Evolutionary conservation across 1,140 invertebrate species (phyloP), one percentile per base, ranked within the genome.

Genomic region (Uloborus diversus): DNA sequence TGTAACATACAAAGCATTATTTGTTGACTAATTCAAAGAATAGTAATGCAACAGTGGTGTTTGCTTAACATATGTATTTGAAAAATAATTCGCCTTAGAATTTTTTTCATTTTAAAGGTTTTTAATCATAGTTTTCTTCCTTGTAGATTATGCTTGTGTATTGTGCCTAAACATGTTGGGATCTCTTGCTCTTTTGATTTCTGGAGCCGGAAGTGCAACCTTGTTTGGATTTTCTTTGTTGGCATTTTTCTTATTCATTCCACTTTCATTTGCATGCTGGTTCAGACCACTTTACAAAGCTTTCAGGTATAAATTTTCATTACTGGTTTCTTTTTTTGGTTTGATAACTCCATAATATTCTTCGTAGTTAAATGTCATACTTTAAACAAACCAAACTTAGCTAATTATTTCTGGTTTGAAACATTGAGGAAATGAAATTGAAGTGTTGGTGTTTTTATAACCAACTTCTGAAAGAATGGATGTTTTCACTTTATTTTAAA

Each of bases 211-310:
- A 2, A 90, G 93, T 79, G 89, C 90, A n/a, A 92, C 93, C 57
- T 79, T 79, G 9, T 96, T 99, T 86, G 94, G 94, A 75, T 88
- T 98, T 59, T 92, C 94, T 49, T 91, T 99, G 71, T 89, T 99
- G 23, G 98, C 96, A 88, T 90, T 96, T 69, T 83, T 96, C 27
- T 88, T 99, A 9, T 97, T 99, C 86, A 96, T 95, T 13, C 98
- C 98, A 27, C 94, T 97, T 86, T 98, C 98, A 51, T 99, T 98
- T 86, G 86, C 99, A 5, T 99, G 97, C 87, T 99, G 98, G 98
- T 97, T 94, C 85, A 88, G 94, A 86, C 93, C 93, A 56, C 89
- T 93, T 9, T 95, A 95, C 86, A 94, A 94, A 86, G 94, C 93
- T 78, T 94, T 94, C 88, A 92, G 92, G 93, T 94, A 86, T 83